A percentile compares a stretch with the other conserved stretches of the same genome.
Evolutionary conservation across 2,888 invertebrate genomes (phyloP).

Genomic region (Dynastes hyllus): DNA sequence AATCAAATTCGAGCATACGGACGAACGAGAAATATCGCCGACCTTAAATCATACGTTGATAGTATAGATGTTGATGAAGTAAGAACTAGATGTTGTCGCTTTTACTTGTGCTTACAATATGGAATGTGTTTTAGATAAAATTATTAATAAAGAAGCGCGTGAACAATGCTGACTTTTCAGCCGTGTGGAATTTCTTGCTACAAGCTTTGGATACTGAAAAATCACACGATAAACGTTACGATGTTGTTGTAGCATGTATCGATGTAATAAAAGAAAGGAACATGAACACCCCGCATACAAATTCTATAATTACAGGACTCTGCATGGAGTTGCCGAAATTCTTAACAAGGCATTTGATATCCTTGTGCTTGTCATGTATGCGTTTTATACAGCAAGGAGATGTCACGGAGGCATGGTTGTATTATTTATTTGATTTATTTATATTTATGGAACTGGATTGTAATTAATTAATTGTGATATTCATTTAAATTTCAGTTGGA

Average conservation of each 20-base stretch:
- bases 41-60: conserved; percentile 23
- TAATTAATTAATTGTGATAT: background rate
- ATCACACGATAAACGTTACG: conserved; percentile 64
- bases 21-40: conserved; percentile 27
- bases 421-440: background rate
- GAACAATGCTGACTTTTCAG: conserved; percentile 60
- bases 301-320: conserved; percentile 73
- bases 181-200: conserved; percentile 65
- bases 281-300: conserved; percentile 66
- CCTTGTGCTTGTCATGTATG: conserved; percentile 74
- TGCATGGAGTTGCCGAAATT: conserved; percentile 73
- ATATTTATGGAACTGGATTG: too few species aligned
- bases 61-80: conserved; percentile 30
- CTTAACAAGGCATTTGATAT: conserved; percentile 72
- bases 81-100: background rate
- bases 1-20: conserved; percentile 7
- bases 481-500: conserved; percentile 74
- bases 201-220: conserved; percentile 62
- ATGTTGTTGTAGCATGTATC: conserved; percentile 61
- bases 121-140: conserved; percentile 17
- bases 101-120: conserved; percentile 7
- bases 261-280: conserved; percentile 63
- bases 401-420: conserved; percentile 71
- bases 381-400: conserved; percentile 73
- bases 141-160: conserved; percentile 29